Evolutionary conservation across 2,797 vertebrate species (phyloP), one percentile per base, ranked within the genome.

Genomic region (Gambelia wislizenii): DNA sequence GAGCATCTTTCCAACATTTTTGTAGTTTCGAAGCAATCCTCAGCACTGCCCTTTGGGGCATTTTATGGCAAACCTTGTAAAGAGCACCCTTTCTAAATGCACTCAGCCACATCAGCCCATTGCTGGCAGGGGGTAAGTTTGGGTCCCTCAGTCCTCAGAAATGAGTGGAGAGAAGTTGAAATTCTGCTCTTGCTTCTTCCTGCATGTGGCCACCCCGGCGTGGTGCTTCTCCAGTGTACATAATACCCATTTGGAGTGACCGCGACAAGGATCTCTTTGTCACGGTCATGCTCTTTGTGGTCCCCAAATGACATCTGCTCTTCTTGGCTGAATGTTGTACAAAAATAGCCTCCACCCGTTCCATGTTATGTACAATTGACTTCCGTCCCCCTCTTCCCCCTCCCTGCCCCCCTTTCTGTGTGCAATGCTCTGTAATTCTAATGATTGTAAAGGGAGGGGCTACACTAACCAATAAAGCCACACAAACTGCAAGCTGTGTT

Each of bases 201-300:
- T 98, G 98, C 98, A 99, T 98, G 98, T 98, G 96, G 96, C 92
- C 97, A 93, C 93, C 96, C 97, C 97, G 95, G 96, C 93, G 94
- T 97, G 97, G 96, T 96, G 97, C 2, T 97, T 97, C 96, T 33
- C 61, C 61, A 2, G 3, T 98, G 97, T 98, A 97, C 96, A 97
- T 97, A 95, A 84, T 84, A 94, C 90, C 94, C 92, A 94, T 95
- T 95, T 94, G 95, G 96, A 93, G 87, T 93, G 64, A 92, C 90
- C 95, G 95, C 96, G 95, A 97, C 96, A 97, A 96, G 97, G 96
- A 97, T 96, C 94, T 93, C 79, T 14, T 42, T 67, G 30, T 33
- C 64, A 4, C 52, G 95, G 98, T 97, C 97, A 96, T 96, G 97
- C 95, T 92, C 96, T 69, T 22, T 27, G 20, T 33, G 96, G 97